Evolutionary conservation across 2,888 invertebrate species (phyloP), one percentile per base, ranked within the genome.

Genomic region (Tetrapedia diversipes): DNA sequence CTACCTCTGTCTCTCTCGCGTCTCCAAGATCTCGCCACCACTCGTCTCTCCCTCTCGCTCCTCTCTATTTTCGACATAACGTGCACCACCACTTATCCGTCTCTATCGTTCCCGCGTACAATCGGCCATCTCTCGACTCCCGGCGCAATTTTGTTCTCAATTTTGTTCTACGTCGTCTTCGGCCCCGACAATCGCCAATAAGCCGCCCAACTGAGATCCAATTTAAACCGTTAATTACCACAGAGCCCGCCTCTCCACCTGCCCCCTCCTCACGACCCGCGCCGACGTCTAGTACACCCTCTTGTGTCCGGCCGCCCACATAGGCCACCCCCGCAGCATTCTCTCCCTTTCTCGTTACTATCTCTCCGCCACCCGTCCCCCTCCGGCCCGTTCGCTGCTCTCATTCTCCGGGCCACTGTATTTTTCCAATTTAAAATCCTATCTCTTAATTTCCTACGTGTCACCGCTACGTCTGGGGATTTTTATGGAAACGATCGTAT

Each of bases 361-460:
- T 75, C 75, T 75, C 75, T 82, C 82, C 39, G 22, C 63, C 63
- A 27, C 49, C 63, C n/a, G n/a, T n/a, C n/a, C 2, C 27, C 29
- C 22, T 19, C 22, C 51, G 7, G 10, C 4, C 24, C 22, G 27
- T 32, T 56, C 27, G 47, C 66, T 74, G 63, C 49, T 27, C 80
- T 67, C 77, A 67, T 80, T 77, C 77, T 66, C 67, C 70, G 79
- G n/a, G 49, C 45, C 67, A 71, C 73, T 84, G 85, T 86, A 88
- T 90, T 89, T 89, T 89, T 88, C 86, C 90, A 90, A 90, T 90
- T 90, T 90, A 89, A 90, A 90, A 89, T 89, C 87, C 84, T 88
- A 87, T 89, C 89, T 89, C 88, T 90, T 90, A 90, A 90, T 90
- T 90, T 90, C 90, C 90, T 90, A 85, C 86, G 86, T 88, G 90